Percentiles rank a stretch among this genome's conserved stretches.
Evolutionary conservation across 2,797 vertebrate genomes (phyloP).

Genomic region (Melanotaenia maccullochi): DNA sequence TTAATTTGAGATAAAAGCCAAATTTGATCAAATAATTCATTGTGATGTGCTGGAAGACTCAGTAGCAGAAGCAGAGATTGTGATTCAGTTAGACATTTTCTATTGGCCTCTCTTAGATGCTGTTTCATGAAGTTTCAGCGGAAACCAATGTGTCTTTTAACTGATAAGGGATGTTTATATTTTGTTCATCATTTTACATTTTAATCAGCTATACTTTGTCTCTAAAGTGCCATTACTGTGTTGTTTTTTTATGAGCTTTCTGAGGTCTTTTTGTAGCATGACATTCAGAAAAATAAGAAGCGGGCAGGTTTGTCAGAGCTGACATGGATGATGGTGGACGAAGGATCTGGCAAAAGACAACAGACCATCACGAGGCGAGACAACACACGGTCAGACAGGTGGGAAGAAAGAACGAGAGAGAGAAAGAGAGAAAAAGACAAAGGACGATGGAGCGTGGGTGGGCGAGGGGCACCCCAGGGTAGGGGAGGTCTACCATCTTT

Average conservation of each 20-base stretch:
- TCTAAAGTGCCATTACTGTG: not conserved
- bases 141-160: no score
- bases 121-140: no score
- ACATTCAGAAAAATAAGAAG: slow-evolving; percentile 4
- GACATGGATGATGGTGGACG: slow-evolving; percentile 67
- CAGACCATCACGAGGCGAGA: slow-evolving; percentile 59
- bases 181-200: no score
- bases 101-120: no score
- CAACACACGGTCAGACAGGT: slow-evolving; percentile 62
- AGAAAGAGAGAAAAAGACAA: slow-evolving; percentile 38
- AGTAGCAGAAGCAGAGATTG: no score
- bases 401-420: slow-evolving; percentile 30
- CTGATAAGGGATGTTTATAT: no score
- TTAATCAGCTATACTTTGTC: not conserved
- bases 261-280: not conserved
- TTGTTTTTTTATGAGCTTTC: slow-evolving; percentile 9
- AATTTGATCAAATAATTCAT: no score
- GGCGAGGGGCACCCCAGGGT: slow-evolving; percentile 71
- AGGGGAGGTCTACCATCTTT: slow-evolving; percentile 93
- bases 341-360: slow-evolving; percentile 51
- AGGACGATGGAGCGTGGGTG: slow-evolving; percentile 58
- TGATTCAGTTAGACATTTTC: no score
- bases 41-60: no score
- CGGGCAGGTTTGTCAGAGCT: slow-evolving; percentile 57
- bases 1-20: no score